Evolutionary conservation across 2,888 invertebrate genomes (phyloP).

Genomic region (Diaperis boleti): DNA sequence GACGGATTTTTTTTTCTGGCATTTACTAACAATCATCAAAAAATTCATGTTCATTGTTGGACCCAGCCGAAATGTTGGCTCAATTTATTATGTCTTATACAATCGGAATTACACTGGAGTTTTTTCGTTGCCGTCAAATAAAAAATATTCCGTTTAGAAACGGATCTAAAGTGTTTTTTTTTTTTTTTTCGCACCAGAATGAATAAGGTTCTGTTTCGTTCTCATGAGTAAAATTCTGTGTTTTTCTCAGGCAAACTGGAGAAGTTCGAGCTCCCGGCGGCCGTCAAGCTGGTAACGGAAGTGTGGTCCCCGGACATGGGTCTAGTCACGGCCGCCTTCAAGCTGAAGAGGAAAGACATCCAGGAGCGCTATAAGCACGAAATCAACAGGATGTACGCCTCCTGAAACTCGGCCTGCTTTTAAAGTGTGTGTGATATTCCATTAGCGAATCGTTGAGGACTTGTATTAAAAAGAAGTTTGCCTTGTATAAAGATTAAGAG

Average conservation of each 20-base stretch:
- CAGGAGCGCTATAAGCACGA: constrained; percentile 93
- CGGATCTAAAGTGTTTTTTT: too few species aligned
- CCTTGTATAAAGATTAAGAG: constrained; percentile 35
- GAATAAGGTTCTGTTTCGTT: too few species aligned
- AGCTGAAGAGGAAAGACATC: constrained; percentile 96
- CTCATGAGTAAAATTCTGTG: too few species aligned
- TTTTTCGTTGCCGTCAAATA: too few species aligned
- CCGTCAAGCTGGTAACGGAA: constrained; percentile 88
- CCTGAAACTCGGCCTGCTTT: constrained; percentile 72
- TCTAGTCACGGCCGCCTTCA: constrained; percentile 97
- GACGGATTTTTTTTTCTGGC: too few species aligned
- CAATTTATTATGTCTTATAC: too few species aligned
- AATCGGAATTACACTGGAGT: too few species aligned
- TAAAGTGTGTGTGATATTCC: constrained; percentile 48
- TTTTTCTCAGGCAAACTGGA: constrained; percentile 82
- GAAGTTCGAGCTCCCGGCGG: constrained; percentile 92
- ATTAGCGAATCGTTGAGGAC: constrained; percentile 50
- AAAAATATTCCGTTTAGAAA: too few species aligned
- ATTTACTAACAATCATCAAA: too few species aligned
- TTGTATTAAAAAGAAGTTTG: constrained; percentile 36
- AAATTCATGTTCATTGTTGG: too few species aligned
- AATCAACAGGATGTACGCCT: constrained; percentile 94
- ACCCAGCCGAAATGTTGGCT: too few species aligned
- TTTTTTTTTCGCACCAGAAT: too few species aligned
- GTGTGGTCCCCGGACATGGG: constrained; percentile 99